Evolutionary conservation across 2,797 vertebrate species (phyloP).

Genomic region (Chelidonichthys spinosus): DNA sequence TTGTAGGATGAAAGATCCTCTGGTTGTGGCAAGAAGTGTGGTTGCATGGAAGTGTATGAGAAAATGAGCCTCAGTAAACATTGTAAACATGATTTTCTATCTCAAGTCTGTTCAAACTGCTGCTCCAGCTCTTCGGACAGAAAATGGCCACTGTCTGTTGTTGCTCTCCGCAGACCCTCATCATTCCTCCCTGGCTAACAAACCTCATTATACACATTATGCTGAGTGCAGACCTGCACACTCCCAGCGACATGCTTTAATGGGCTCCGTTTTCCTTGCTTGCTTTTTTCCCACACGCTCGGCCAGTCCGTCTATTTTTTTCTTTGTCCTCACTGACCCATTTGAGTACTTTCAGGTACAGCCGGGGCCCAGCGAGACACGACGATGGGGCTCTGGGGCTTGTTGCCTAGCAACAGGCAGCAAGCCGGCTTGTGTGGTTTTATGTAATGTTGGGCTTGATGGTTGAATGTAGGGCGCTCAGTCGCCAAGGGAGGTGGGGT

Average conservation of each 20-base stretch:
- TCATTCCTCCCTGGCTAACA: constrained; percentile 15
- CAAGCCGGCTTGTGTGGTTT: constrained; percentile 64
- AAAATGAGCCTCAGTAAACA: too few relatives aligned
- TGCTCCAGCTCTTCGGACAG: neutral
- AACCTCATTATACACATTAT: neutral
- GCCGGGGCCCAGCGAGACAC: constrained; percentile 53
- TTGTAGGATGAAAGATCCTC: too few relatives aligned
- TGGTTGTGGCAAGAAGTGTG: too few relatives aligned
- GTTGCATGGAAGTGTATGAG: too few relatives aligned
- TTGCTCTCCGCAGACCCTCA: neutral
- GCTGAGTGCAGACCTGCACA: constrained; percentile 17
- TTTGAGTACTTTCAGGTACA: constrained; percentile 64
- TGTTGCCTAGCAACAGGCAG: constrained; percentile 81
- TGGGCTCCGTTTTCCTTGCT: neutral
- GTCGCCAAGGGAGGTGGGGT: constrained; percentile 51
- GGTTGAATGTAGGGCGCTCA: constrained; percentile 73
- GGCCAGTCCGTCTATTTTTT: constrained; percentile 22
- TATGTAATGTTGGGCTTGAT: constrained; percentile 71
- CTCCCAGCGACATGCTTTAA: neutral
- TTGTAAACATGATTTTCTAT: too few relatives aligned
- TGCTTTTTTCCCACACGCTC: neutral
- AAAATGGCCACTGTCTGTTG: neutral
- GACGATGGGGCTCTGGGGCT: constrained; percentile 60
- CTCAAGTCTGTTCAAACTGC: too few relatives aligned
- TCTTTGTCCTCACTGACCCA: constrained; percentile 65